Base-by-base conservation (phyloP, 2,797 vertebrate genomes). In the Vireo griseus region DNA sequence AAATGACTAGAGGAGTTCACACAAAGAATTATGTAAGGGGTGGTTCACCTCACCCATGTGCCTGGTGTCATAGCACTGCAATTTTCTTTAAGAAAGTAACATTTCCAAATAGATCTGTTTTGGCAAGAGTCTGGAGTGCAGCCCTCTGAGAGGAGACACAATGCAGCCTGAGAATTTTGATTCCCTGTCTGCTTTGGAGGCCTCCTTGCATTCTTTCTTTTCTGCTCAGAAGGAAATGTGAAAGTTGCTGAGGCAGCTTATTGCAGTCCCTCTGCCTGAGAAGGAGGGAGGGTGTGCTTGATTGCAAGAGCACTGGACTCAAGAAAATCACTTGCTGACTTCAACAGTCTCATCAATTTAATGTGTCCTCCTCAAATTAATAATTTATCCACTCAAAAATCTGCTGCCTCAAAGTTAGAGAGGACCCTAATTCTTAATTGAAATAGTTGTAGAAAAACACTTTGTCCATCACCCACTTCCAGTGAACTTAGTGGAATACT, bases 241-340 rank as follows among this genome's bases (percentile, higher is more conserved):
- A 63, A 92, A 85, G n/a, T 61, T 94, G 92, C 86, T 88, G 88
- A 95, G 52, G 40, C 74, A 95, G 77, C 52, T 86, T 63, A 55
- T 88, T 68, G 31, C 29, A 88, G 71, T 57, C 40, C 37, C 35
- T 86, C 40, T 86, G 47, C 37, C 40, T 86, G 55, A 87, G 47
- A 65, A 26, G 20, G 12, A 63, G 55, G 57, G 35, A 86, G 44
- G 24, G 19, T 75, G 37, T 69, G 17, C 39, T 90, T 21, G 2
- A 76, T 50, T 93, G 48, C n/a, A 20, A 82, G 42, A 57, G 57
- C 44, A 44, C 0, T 88, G 25, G 40, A 76, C 50, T 39, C 29
- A n/a, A 65, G 37, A 91, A 91, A 88, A 94, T 54, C 15, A 40
- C 19, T 87, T 74, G 9, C 35, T 91, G 44, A 37, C 63, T 82